Conservation (phyloP, 2,113 vertebrate species). For the Bostrychus sinensis region DNA sequence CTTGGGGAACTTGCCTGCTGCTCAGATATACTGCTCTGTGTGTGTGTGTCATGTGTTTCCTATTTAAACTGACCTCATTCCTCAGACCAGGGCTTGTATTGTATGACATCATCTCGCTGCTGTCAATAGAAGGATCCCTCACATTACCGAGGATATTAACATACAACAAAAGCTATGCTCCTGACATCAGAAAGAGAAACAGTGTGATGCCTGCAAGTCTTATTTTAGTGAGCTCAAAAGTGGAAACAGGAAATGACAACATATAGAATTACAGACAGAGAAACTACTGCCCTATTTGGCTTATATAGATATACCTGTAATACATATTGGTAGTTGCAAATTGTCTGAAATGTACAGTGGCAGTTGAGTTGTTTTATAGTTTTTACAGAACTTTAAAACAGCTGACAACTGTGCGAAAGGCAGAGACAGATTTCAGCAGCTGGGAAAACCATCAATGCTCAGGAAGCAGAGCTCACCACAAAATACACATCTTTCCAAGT, state of each 20-base stretch:
- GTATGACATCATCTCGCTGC: slow-evolving; percentile 64
- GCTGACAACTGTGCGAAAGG: neutral
- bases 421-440: neutral
- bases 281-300: neutral
- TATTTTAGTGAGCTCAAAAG: slow-evolving; percentile 24
- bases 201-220: slow-evolving; percentile 1
- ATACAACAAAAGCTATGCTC: slow-evolving; percentile 1
- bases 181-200: slow-evolving; percentile 20
- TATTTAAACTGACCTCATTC: slow-evolving; percentile 73
- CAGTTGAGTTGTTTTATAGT: neutral
- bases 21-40: slow-evolving; percentile 14
- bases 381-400: neutral
- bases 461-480: neutral
- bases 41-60: slow-evolving; percentile 57
- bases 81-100: slow-evolving; percentile 36
- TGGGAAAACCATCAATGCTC: neutral
- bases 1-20: neutral
- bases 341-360: neutral
- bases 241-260: slow-evolving; percentile 11
- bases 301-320: neutral
- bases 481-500: neutral
- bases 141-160: neutral
- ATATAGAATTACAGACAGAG: neutral
- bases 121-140: slow-evolving; percentile 44
- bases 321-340: too few species aligned